phyloP scores from a whole-genome alignment of 2,888 invertebrate genomes.

The Amblyjoppa fuscipennis region DNA sequence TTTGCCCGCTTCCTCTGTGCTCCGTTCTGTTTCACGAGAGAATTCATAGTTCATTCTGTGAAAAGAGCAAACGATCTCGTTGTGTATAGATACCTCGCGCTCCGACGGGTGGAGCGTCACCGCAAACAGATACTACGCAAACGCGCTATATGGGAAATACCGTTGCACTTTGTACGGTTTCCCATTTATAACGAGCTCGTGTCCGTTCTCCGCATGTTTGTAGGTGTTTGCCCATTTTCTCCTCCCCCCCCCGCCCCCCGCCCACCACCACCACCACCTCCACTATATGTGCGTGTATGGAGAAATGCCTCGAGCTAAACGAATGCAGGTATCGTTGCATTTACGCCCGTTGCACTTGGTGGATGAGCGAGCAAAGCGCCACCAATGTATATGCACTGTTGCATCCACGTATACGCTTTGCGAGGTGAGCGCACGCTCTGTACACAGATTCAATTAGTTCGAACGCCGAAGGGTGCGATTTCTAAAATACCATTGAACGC shows the following conservation, averaged over 20 bases:
- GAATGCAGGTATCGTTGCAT: conserved; percentile 69
- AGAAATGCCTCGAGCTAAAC: conserved; percentile 68
- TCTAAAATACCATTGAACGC: conserved; percentile 57
- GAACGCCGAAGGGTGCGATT: conserved; percentile 68
- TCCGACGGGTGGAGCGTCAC: conserved; percentile 65
- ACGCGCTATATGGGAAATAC: conserved; percentile 53
- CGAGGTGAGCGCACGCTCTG: conserved; percentile 43
- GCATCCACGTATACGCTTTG: conserved; percentile 57
- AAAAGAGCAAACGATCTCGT: conserved; percentile 63
- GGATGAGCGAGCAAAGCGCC: conserved; percentile 53
- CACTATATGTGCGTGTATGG: conserved; percentile 49
- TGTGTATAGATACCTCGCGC: conserved; percentile 56
- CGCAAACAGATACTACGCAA: conserved; percentile 65
- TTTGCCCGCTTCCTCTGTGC: conserved; percentile 5
- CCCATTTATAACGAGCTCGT: conserved; percentile 65
- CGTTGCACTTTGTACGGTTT: conserved; percentile 56
- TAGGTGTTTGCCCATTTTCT: conserved; percentile 58
- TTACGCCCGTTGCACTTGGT: conserved; percentile 69
- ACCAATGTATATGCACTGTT: conserved; percentile 60
- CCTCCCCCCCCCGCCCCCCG: not conserved
- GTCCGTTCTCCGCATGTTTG: conserved; percentile 59
- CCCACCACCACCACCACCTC: not conserved
- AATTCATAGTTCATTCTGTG: conserved; percentile 64
- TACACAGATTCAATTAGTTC: conserved; percentile 66
- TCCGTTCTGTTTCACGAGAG: conserved; percentile 61